Evolutionary conservation across 2,888 invertebrate species (phyloP).

Genomic region (Crematogaster levior): DNA sequence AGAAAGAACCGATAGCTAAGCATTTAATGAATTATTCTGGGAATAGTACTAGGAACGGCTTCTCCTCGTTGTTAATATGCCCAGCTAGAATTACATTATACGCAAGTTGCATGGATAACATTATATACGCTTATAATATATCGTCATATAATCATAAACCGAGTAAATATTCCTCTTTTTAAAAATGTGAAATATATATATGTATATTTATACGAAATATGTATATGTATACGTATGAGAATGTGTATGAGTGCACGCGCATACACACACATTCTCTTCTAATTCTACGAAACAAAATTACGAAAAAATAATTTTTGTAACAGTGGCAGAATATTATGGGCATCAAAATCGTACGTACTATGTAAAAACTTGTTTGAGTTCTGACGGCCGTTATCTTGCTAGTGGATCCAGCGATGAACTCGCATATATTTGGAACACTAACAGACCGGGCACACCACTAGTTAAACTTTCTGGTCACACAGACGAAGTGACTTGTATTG

Average conservation of each 20-base stretch:
- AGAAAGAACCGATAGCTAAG: conserved; percentile 90
- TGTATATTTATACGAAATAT: no score
- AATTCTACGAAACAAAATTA: conserved; percentile 3
- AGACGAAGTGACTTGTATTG: conserved; percentile 95
- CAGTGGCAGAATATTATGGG: conserved; percentile 87
- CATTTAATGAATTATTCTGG: conserved; percentile 92
- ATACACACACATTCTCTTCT: not conserved
- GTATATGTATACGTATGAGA: no score
- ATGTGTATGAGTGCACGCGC: no score
- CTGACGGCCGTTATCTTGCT: conserved; percentile 92
- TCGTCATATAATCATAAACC: conserved; percentile 90
- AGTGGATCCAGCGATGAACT: conserved; percentile 96
- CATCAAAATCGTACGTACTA: conserved; percentile 94
- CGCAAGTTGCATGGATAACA: conserved; percentile 95
- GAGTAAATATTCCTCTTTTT: conserved; percentile 80
- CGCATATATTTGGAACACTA: conserved; percentile 95
- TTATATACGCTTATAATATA: conserved; percentile 94
- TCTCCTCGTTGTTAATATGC: conserved; percentile 92
- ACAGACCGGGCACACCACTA: conserved; percentile 88
- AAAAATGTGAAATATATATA: not conserved
- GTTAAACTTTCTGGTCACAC: conserved; percentile 91
- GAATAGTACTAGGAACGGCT: conserved; percentile 90
- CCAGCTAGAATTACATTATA: conserved; percentile 90
- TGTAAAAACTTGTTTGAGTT: conserved; percentile 93
- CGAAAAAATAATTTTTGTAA: conserved; percentile 48